Conservation (phyloP, 2,888 invertebrate species). For the Caenorhabditis sp. region DNA sequence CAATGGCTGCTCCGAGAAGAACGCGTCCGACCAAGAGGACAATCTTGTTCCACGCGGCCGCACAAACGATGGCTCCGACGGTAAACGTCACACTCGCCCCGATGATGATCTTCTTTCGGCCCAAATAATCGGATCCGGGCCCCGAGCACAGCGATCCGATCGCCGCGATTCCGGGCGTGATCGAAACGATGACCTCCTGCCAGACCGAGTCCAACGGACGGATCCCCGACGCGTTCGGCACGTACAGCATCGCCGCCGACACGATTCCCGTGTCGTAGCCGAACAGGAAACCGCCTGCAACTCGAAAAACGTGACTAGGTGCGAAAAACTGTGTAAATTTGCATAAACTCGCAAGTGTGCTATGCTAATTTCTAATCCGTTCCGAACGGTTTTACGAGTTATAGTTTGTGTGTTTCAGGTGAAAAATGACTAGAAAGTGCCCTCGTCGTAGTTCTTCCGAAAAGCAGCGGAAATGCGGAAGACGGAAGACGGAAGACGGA, state of each 20-base stretch:
- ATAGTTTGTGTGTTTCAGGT: too few species aligned
- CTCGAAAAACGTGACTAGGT: too few species aligned
- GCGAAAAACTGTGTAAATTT: too few species aligned
- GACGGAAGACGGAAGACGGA: too few species aligned
- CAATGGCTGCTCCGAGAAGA: slow-evolving; percentile 68
- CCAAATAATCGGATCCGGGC: slow-evolving; percentile 81
- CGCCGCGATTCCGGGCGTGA: slow-evolving; percentile 71
- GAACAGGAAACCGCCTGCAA: slow-evolving; percentile 78
- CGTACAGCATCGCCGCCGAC: slow-evolving; percentile 80
- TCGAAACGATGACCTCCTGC: slow-evolving; percentile 74
- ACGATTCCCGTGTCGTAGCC: slow-evolving; percentile 83
- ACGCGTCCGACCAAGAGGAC: slow-evolving; percentile 66
- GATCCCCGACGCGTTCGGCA: slow-evolving; percentile 65
- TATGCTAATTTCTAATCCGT: too few species aligned
- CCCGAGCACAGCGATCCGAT: slow-evolving; percentile 78
- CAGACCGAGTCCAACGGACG: slow-evolving; percentile 68
- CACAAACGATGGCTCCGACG: slow-evolving; percentile 80
- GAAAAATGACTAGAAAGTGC: too few species aligned
- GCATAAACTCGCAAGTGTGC: too few species aligned
- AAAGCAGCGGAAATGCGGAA: too few species aligned
- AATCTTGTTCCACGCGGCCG: slow-evolving; percentile 64
- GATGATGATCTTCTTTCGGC: slow-evolving; percentile 81
- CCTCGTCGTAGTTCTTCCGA: too few species aligned
- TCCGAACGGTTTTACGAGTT: too few species aligned
- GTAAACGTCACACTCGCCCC: slow-evolving; percentile 81